Evolutionary conservation across 2,888 invertebrate species (phyloP), one percentile per base, ranked within the genome.

Genomic region (Drosophila niveifrons): DNA sequence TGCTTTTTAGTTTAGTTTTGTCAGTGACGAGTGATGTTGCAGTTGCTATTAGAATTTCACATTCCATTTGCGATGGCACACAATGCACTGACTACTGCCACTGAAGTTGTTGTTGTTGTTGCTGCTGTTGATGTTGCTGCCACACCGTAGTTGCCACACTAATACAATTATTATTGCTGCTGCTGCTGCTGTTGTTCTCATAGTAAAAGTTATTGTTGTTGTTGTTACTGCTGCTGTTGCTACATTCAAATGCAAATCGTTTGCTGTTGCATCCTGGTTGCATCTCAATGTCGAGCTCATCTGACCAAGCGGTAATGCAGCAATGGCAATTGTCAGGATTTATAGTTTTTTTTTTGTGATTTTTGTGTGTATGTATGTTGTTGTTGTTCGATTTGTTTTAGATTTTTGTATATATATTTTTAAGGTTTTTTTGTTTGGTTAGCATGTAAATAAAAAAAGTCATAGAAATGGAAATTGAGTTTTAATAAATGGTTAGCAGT

Each of bases 401-500:
- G 57, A 39, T 69, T 67, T 67, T 56, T 44, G 15, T 46, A 29
- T 53, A 55, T 31, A 41, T 48, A 9, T 44, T 51, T 50, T 51
- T 41, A 11, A 51, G 6, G 13, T 55, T 59, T 65, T 62, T 18
- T 59, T 47, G 47, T 83, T 68, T 63, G 64, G 88, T 86, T 89
- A 86, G 85, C 85, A 86, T 89, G 88, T 80, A 88, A 86, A 88
- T 85, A 89, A 72, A 86, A 75, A 75, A 71, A 81, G 83, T 84
- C 72, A 61, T 89, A 86, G 88, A 88, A 85, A 88, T 80, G 86
- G 88, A 88, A 84, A 87, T 89, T 72, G 88, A 82, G 72, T 88
- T 83, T 77, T 85, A 87, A 71, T 72, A 73, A 64, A 67, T 80
- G 85, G 86, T 89, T 86, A 86, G 89, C 68, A 68, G 75, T 85